These are phyloP conservation scores for Clinocottus analis DNA, from an alignment of 2,113 vertebrate species.

Conservation along the genomic window DNA sequence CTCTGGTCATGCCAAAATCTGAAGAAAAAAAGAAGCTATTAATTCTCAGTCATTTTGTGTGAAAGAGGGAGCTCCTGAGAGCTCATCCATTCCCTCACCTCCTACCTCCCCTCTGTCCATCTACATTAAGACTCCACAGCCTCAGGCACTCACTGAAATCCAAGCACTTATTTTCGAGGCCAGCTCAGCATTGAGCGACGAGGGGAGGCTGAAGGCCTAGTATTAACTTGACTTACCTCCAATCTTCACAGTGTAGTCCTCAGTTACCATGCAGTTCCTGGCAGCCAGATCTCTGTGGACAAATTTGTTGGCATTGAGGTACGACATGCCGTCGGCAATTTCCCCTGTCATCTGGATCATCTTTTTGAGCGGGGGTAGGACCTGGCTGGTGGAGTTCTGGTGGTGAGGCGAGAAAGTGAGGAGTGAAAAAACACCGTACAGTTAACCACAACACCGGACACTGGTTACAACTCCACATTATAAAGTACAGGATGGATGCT, in stretches of 20 bases:
- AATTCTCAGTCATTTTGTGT: slow-evolving; percentile 56
- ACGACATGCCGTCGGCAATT: slow-evolving; percentile 98
- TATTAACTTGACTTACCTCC: slow-evolving; percentile 85
- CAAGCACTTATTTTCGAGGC: slow-evolving; percentile 53
- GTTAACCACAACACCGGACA: background rate
- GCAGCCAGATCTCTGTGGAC: slow-evolving; percentile 98
- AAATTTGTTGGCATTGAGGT: slow-evolving; percentile 99
- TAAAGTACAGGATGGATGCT: background rate
- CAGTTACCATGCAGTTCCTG: slow-evolving; percentile 98
- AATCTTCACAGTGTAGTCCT: slow-evolving; percentile 98
- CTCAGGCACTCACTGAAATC: slow-evolving; percentile 47
- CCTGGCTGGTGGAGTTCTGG: slow-evolving; percentile 87
- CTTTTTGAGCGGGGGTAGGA: slow-evolving; percentile 95
- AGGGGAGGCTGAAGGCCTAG: slow-evolving; percentile 14
- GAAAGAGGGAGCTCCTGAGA: slow-evolving; percentile 56
- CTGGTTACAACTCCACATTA: background rate
- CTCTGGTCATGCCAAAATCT: slow-evolving; percentile 99
- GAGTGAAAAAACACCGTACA: slow-evolving; percentile 4
- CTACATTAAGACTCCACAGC: slow-evolving; percentile 50
- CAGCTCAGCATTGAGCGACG: slow-evolving; percentile 31
- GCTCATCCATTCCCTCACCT: slow-evolving; percentile 50
- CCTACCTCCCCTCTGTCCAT: slow-evolving; percentile 41
- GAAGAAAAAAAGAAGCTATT: slow-evolving; percentile 40
- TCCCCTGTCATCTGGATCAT: slow-evolving; percentile 99
- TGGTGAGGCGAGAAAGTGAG: slow-evolving; percentile 39